Evolutionary conservation across 1,140 invertebrate species (phyloP).

Genomic region (Eulimnadia texana): DNA sequence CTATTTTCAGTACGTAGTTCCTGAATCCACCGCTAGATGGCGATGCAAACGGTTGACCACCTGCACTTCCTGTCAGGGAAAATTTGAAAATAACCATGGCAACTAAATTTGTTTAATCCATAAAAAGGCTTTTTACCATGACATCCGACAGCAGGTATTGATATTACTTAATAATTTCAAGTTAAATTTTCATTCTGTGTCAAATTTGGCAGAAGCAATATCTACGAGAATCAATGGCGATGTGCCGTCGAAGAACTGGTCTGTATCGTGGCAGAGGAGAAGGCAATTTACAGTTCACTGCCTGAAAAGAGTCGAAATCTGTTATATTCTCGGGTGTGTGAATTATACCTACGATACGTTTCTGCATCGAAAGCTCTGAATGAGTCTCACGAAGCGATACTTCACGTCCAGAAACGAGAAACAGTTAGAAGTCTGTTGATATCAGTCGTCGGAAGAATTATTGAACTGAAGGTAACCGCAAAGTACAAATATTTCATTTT

Average conservation of each 20-base stretch:
- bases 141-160: too few species aligned
- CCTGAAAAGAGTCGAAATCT: constrained; percentile 10
- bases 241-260: constrained; percentile 12
- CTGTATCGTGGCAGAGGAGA: constrained; percentile 3
- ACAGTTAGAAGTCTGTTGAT: constrained; percentile 65
- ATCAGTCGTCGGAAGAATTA: constrained; percentile 52
- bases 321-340: constrained; percentile 29
- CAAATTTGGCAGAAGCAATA: too few species aligned
- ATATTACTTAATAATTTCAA: too few species aligned
- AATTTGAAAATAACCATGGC: too few species aligned
- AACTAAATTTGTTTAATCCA: too few species aligned
- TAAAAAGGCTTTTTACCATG: too few species aligned
- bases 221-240: constrained; percentile 10
- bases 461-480: constrained; percentile 33
- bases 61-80: too few species aligned
- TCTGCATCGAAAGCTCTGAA: constrained; percentile 57
- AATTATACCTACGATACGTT: constrained; percentile 64
- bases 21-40: too few species aligned
- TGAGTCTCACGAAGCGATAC: constrained; percentile 71
- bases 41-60: too few species aligned
- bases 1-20: too few species aligned
- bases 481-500: neutral
- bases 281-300: constrained; percentile 4
- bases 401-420: constrained; percentile 80
- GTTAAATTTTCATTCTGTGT: too few species aligned